Evolutionary conservation across 2,113 vertebrate genomes (phyloP).

Genomic region (Blennius ocellaris): DNA sequence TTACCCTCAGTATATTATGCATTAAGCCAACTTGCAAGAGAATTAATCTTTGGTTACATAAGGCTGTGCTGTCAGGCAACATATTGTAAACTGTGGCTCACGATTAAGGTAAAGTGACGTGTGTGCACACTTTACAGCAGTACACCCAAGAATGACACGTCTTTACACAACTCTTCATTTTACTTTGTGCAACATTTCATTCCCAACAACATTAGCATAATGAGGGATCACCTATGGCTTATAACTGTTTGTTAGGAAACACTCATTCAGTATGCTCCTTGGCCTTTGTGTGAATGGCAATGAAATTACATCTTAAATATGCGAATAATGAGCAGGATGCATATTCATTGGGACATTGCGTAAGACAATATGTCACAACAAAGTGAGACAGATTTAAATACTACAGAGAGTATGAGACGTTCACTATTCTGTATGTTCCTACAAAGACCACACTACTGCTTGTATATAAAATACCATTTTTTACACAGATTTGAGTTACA

Average conservation of each 20-base stretch:
- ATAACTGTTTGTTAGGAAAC: too few relatives aligned
- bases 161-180: constrained; percentile 26
- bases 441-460: too few relatives aligned
- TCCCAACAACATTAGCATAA: too few relatives aligned
- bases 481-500: too few relatives aligned
- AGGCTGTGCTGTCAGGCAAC: constrained; percentile 44
- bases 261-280: too few relatives aligned
- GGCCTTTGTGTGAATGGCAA: too few relatives aligned
- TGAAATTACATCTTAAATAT: not conserved
- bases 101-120: constrained; percentile 14
- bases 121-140: constrained; percentile 6
- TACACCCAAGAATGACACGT: constrained; percentile 14
- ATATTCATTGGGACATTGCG: not conserved
- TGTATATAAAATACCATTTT: too few relatives aligned
- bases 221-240: too few relatives aligned
- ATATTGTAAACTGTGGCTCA: constrained; percentile 35
- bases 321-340: not conserved
- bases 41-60: constrained; percentile 41
- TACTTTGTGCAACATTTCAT: not conserved
- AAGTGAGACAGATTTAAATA: constrained; percentile 2
- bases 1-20: constrained; percentile 22
- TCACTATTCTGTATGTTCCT: not conserved
- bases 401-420: not conserved
- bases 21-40: constrained; percentile 11
- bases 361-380: not conserved